A percentile compares a stretch with the other conserved stretches of the same genome.
phyloP scores from a whole-genome alignment of 2,797 vertebrate genomes.

The Diceros bicornis region DNA sequence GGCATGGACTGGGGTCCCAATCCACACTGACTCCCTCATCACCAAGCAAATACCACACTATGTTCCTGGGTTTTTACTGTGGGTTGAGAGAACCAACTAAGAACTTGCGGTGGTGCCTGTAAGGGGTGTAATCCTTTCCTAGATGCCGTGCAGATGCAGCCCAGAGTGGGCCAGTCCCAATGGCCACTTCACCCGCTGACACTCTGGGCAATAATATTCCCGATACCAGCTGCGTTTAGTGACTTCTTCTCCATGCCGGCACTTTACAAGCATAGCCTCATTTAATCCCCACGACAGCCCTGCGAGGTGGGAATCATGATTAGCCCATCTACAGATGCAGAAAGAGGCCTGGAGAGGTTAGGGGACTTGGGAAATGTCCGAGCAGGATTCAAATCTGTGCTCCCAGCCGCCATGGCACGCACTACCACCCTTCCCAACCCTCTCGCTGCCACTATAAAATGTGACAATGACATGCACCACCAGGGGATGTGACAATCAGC shows the following conservation, averaged over 20 bases:
- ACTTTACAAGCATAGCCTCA: background rate
- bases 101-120: accelerated
- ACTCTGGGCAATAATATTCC: background rate
- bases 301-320: accelerated
- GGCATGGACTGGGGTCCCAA: background rate
- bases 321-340: background rate
- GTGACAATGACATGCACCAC: background rate
- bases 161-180: accelerated
- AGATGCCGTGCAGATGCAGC: accelerated
- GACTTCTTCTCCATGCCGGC: accelerated
- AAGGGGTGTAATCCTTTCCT: accelerated
- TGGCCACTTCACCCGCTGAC: background rate
- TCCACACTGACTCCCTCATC: background rate
- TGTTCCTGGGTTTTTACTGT: background rate
- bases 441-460: background rate
- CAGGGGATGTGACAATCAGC: background rate
- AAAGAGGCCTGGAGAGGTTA: background rate
- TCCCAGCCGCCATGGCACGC: background rate
- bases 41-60: background rate
- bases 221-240: accelerated
- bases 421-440: background rate
- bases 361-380: background rate
- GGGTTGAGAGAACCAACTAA: background rate
- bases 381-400: background rate
- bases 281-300: background rate